Evolutionary conservation across 2,797 vertebrate species (phyloP).

Genomic region (Xyrichtys novacula): DNA sequence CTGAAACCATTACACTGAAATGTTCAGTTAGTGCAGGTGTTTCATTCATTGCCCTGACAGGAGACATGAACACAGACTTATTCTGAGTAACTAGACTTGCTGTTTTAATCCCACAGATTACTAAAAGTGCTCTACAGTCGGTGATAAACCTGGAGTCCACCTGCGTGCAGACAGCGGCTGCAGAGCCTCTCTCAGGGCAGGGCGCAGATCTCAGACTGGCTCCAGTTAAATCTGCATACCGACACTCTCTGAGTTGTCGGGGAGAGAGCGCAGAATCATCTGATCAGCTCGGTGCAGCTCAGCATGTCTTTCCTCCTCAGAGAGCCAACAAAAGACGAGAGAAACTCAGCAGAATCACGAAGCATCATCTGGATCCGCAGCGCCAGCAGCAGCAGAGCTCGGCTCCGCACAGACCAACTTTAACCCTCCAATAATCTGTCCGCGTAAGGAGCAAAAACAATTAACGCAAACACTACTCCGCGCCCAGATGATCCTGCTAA

Average conservation of each 20-base stretch:
- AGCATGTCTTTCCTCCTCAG: constrained; percentile 5
- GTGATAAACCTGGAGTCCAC: not conserved
- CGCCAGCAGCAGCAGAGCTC: not conserved
- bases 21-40: not conserved
- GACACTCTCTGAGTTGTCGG: constrained; percentile 31
- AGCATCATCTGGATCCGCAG: constrained; percentile 41
- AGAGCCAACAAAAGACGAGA: constrained; percentile 20
- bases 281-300: constrained; percentile 18
- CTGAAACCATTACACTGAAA: constrained; percentile 44
- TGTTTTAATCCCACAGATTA: no score
- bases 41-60: not conserved
- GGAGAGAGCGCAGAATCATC: constrained; percentile 8
- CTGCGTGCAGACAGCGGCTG: constrained; percentile 7
- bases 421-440: constrained; percentile 2
- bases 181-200: constrained; percentile 3
- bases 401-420: constrained; percentile 10
- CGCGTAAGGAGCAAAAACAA: not conserved
- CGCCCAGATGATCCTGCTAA: no score
- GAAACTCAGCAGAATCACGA: constrained; percentile 25
- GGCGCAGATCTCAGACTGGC: not conserved
- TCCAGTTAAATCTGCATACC: constrained; percentile 2
- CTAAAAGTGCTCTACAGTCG: not conserved
- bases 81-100: not conserved
- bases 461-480: not conserved
- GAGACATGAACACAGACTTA: not conserved